A percentile compares a stretch with the other conserved stretches of the same genome.
These are phyloP conservation scores for Hydropotes inermis DNA, from an alignment of 2,113 vertebrate species.

Conservation along the genomic window DNA sequence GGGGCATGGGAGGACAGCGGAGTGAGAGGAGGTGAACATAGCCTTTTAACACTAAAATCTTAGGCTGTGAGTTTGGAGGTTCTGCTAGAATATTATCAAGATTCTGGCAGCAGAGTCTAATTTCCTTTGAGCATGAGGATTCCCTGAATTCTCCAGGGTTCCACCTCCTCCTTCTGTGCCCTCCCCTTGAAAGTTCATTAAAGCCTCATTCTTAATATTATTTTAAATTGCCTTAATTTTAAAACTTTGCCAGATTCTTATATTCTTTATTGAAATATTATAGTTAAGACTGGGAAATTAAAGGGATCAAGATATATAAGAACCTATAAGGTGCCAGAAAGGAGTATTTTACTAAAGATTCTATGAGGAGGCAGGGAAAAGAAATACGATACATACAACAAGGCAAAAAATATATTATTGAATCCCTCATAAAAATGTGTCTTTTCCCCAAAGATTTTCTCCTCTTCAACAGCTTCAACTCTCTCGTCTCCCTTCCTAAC, in stretches of 20 bases:
- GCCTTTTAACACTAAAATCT: neutral
- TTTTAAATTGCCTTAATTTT: conserved; percentile 23
- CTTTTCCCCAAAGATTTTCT: neutral
- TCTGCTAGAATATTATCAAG: neutral
- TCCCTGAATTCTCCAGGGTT: neutral
- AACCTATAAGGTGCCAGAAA: neutral
- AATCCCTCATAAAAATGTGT: neutral
- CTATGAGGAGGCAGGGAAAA: neutral
- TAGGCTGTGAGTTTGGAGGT: neutral
- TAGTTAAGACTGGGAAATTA: neutral
- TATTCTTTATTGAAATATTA: neutral
- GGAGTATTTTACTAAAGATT: conserved; percentile 33
- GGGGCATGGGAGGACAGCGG: neutral
- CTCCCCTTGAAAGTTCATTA: neutral
- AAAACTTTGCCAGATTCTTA: neutral
- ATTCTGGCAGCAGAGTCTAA: neutral
- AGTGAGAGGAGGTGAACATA: too few species aligned
- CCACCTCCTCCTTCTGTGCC: accelerated
- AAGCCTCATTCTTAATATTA: neutral
- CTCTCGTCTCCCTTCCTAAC: neutral
- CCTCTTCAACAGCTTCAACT: neutral
- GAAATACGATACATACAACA: neutral
- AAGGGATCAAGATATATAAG: neutral
- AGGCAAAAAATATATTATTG: neutral
- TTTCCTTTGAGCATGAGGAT: neutral